Evolutionary conservation across 2,888 invertebrate genomes (phyloP), one percentile per base, ranked within the genome.

Genomic region (Ormyrus labotus): DNA sequence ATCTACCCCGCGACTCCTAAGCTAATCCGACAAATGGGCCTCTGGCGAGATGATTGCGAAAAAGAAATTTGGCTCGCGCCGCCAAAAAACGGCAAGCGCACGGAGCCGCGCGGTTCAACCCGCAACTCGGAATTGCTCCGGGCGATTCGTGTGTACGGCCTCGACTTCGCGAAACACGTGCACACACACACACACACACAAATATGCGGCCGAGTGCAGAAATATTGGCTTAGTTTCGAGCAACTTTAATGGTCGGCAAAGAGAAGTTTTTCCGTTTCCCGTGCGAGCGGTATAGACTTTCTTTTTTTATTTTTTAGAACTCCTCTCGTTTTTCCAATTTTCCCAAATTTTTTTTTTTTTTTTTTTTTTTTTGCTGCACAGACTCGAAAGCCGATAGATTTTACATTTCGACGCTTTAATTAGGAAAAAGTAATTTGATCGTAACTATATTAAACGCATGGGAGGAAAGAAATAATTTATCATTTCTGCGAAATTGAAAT

Each of bases 1-100:
- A 34, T 34, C 34, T 4, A 34, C 34, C 34, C 34, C 34, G 34
- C 34, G 34, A 34, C 34, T 34, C 34, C 34, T 34, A 34, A 34
- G 75, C 60, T 68, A 75, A 75, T 75, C 68, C 68, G 67, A 53
- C 68, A 68, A 76, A 76, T 76, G 76, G 65, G 69, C 58, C 76
- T 19, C 67, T n/a, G 58, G 65, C n/a, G 77, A 34, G 51, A 68
- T 70, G 55, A 70, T 63, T 13, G 10, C 60, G 13, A 34, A 34
- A 76, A 77, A 77, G 69, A 77, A 77, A 70, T 77, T 70, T 61
- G 34, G 61, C 76, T 60, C 45, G 34, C 74, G 57, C 71, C 5
- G 19, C 60, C 13, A 11, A 50, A 60, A 45, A n/a, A 7, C 19
- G 8, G 7, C 34, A 7, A 13, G 53, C 19, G 45, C 10, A 48